phyloP scores from a whole-genome alignment of 2,797 vertebrate genomes.

The Petrocephalus schoutedeni region DNA sequence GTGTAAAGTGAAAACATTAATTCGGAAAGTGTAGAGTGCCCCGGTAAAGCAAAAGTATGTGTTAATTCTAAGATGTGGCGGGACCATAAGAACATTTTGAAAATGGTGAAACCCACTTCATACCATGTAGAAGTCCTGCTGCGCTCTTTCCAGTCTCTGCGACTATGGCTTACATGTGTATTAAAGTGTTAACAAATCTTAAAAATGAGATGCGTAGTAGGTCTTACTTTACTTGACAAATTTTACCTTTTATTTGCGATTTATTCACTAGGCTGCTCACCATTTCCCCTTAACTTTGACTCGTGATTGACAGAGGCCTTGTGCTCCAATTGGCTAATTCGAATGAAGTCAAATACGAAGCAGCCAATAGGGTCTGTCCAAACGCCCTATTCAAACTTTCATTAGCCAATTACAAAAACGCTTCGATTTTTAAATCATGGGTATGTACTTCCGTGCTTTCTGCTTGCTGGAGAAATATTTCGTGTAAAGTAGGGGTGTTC shows the following conservation, averaged over 20 bases:
- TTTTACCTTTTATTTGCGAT: not conserved
- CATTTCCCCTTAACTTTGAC: not conserved
- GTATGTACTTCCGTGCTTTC: not conserved
- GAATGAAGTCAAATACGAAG: not conserved
- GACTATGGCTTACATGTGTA: not conserved
- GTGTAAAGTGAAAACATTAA: not conserved
- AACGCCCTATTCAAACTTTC: not conserved
- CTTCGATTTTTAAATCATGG: not conserved
- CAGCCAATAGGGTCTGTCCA: not conserved
- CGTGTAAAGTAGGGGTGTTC: too few species aligned
- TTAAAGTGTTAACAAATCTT: not conserved
- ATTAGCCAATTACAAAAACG: not conserved
- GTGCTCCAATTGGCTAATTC: not conserved
- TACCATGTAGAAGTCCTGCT: not conserved
- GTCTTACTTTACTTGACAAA: not conserved
- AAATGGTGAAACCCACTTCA: not conserved
- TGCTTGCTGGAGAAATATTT: not conserved
- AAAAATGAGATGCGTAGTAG: not conserved
- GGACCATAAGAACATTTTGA: not conserved
- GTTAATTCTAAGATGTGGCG: not conserved
- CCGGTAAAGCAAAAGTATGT: not conserved
- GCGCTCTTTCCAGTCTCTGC: not conserved
- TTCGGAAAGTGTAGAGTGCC: not conserved
- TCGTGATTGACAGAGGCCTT: not conserved
- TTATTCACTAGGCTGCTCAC: not conserved